Evolutionary conservation across 2,113 vertebrate species (phyloP), one percentile per base, ranked within the genome.

Genomic region (Phylloscopus whistleri): DNA sequence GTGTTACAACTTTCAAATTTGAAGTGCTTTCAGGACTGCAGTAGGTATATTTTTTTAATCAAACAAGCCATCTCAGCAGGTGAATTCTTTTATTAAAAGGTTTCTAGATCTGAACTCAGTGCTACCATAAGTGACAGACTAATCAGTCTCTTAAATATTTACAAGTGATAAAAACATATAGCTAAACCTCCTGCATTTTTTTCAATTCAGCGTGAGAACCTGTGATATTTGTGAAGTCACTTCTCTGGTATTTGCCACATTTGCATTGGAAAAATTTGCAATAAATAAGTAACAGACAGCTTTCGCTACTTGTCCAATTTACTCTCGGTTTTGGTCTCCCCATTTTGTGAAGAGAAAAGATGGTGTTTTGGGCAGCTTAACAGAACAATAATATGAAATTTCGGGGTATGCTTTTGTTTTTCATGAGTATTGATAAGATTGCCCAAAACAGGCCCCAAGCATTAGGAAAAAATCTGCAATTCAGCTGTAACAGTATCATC

Each of bases 161-260:
- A 30, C 17, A 52, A 51, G 23, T 49, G 31, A 53, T 74, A 37
- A 53, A 86, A 51, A 11, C 2, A 1, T 48, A 30, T 13, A 51
- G 28, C 46, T 31, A 78, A 74, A 14, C 22, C 13, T 79, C 13
- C 31, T 66, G 3, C 11, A 12, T 63, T 52, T 56, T 43, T 58
- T 39, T 22, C 1, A 58, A 28, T 2, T 8, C 21, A 72, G 1
- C 1, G 0, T 48, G 22, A 84, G 31, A 76, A 79, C 10, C 7
- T 84, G 16, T 56, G 75, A 18, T 89, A 41, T 75, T 84, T 79
- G 11, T 68, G 41, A 87, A 33, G 33, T 87, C 35, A 41, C 9
- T 68, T 69, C 9, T 60, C 16, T 17, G 20, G 10, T 46, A 4
- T 24, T 19, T 58, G 17, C 28, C 28, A 60, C 22, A 35, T 82